Percentiles rank a stretch among this genome's conserved stretches.
Conservation (phyloP, 2,113 vertebrate genomes). For the Callipepla californica region DNA sequence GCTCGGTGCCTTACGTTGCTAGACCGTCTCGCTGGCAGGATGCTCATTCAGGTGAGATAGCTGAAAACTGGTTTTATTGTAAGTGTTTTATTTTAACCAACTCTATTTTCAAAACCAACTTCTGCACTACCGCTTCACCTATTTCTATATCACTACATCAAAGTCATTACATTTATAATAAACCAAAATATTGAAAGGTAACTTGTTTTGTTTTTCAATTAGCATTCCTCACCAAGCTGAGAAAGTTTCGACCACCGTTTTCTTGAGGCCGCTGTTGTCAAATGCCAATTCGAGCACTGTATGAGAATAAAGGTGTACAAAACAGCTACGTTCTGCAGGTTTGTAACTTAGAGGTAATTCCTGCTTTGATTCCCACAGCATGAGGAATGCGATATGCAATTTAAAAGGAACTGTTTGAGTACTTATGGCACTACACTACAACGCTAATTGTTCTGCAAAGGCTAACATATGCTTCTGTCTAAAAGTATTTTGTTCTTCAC, state of each 20-base stretch:
- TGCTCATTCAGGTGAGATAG: slow-evolving; percentile 87
- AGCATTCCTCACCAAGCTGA: slow-evolving; percentile 92
- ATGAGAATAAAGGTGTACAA: slow-evolving; percentile 40
- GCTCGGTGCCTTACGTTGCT: slow-evolving; percentile 83
- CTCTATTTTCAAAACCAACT: not conserved
- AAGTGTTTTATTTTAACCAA: not conserved
- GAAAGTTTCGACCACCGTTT: slow-evolving; percentile 77
- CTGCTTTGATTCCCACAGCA: slow-evolving; percentile 13
- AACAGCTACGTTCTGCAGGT: slow-evolving; percentile 30
- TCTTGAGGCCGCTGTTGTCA: slow-evolving; percentile 33
- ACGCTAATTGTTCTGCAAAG: not conserved
- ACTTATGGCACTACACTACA: not conserved
- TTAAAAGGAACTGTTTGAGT: not conserved
- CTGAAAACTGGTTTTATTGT: not conserved
- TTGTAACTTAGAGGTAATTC: slow-evolving; percentile 30
- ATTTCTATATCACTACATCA: not conserved
- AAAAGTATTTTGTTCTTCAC: slow-evolving; percentile 74
- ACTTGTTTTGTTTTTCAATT: slow-evolving; percentile 60
- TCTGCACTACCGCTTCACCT: not conserved
- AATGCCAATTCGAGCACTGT: slow-evolving; percentile 37
- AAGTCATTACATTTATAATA: not conserved
- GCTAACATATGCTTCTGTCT: not conserved
- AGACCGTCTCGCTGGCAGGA: slow-evolving; percentile 83
- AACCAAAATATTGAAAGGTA: slow-evolving; percentile 45
- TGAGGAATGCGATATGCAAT: too few species aligned